These are phyloP conservation scores for Meloidogyne hapla DNA, from an alignment of 1,140 invertebrate genomes.

Conservation along the genomic window DNA sequence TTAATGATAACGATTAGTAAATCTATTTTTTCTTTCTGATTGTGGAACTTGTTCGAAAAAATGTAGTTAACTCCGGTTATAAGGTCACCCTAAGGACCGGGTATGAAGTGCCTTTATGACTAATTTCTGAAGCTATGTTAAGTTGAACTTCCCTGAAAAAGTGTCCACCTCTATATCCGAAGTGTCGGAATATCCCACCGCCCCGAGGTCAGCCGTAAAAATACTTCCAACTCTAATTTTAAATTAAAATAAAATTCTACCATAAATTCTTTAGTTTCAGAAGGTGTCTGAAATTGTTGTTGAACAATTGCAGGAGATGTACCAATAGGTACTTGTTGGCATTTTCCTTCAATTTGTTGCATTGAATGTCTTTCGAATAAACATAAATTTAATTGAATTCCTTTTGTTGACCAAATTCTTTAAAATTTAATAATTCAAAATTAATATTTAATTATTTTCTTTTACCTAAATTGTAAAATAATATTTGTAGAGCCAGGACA, in stretches of 20 bases:
- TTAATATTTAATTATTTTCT: no score
- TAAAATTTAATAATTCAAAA: slow-evolving; percentile 30
- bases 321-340: slow-evolving; percentile 47
- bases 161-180: no score
- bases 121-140: no score
- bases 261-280: slow-evolving; percentile 8
- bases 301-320: slow-evolving; percentile 2
- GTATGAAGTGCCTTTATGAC: no score
- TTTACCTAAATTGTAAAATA: slow-evolving; percentile 44
- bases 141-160: no score
- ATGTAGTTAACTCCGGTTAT: no score
- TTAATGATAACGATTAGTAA: no score
- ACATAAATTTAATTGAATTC: slow-evolving; percentile 50
- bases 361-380: slow-evolving; percentile 51
- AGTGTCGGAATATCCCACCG: no score
- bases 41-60: no score
- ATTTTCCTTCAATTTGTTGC: slow-evolving; percentile 51
- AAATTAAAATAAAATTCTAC: neutral
- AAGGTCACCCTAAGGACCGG: no score
- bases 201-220: no score
- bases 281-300: slow-evolving; percentile 17
- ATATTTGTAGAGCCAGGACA: slow-evolving; percentile 43
- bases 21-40: no score
- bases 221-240: slow-evolving; percentile 5
- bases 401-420: slow-evolving; percentile 58